Conservation (phyloP, 2,797 vertebrate genomes). For the Onychomys leucogaster region DNA sequence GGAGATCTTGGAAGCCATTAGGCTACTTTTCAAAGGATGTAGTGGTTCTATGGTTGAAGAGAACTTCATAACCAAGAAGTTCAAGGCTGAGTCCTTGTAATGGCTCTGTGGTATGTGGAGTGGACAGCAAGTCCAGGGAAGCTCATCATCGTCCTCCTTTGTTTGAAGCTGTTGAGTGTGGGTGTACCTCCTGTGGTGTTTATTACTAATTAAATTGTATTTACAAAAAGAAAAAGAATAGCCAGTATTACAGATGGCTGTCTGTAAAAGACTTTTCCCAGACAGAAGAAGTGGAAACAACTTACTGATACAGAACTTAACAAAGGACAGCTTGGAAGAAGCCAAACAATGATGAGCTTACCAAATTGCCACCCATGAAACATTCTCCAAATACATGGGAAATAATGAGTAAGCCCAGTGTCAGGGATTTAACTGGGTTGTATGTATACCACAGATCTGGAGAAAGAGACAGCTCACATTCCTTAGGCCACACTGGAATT, state of each 20-base stretch:
- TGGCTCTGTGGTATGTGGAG: background rate
- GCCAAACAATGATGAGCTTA: constrained; percentile 68
- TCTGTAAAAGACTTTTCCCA: constrained; percentile 74
- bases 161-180: background rate
- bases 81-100: background rate
- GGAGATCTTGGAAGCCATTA: background rate
- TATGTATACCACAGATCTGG: constrained; percentile 68
- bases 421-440: constrained; percentile 51
- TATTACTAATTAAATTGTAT: constrained; percentile 61
- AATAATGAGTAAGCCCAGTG: constrained; percentile 68
- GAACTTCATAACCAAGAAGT: background rate
- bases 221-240: constrained; percentile 38
- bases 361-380: constrained; percentile 75
- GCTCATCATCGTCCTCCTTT: background rate
- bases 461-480: constrained; percentile 75
- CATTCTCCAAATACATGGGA: constrained; percentile 66
- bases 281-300: constrained; percentile 63
- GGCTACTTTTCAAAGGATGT: background rate
- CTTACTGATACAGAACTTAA: constrained; percentile 72
- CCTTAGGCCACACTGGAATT: constrained; percentile 71
- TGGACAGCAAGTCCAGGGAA: constrained; percentile 9
- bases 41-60: constrained; percentile 4
- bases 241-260: constrained; percentile 59
- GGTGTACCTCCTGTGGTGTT: background rate
- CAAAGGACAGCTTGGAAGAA: constrained; percentile 72